Evolutionary conservation across 2,888 invertebrate species (phyloP).

Genomic region (Coelogynopora nodosa): DNA sequence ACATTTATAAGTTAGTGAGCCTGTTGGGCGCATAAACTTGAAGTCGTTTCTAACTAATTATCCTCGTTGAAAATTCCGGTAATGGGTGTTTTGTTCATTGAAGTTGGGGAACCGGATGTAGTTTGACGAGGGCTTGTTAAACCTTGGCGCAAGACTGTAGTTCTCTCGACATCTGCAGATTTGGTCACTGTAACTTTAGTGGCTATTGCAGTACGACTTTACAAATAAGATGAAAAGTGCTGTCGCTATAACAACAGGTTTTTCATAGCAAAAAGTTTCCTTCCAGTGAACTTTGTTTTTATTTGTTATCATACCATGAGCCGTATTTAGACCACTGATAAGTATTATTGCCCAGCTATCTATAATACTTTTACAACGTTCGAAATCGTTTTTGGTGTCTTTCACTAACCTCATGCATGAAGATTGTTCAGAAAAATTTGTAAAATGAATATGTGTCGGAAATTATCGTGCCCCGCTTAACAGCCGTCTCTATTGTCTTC

Average conservation of each 20-base stretch:
- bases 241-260: neutral
- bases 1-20: no score
- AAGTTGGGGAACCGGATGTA: no score
- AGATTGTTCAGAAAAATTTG: neutral
- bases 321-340: neutral
- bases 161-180: no score
- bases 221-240: neutral
- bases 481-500: neutral
- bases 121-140: no score
- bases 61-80: no score
- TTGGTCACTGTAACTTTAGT: no score
- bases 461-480: neutral
- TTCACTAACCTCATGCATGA: neutral
- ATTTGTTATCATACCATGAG: neutral
- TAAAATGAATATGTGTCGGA: neutral
- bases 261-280: neutral
- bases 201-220: no score
- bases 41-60: no score
- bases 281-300: neutral
- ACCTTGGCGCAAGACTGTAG: no score
- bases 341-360: neutral
- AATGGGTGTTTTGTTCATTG: no score
- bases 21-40: no score
- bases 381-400: neutral
- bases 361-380: neutral